phyloP scores from a whole-genome alignment of 2,797 vertebrate species.

The Eptatretus atami region DNA sequence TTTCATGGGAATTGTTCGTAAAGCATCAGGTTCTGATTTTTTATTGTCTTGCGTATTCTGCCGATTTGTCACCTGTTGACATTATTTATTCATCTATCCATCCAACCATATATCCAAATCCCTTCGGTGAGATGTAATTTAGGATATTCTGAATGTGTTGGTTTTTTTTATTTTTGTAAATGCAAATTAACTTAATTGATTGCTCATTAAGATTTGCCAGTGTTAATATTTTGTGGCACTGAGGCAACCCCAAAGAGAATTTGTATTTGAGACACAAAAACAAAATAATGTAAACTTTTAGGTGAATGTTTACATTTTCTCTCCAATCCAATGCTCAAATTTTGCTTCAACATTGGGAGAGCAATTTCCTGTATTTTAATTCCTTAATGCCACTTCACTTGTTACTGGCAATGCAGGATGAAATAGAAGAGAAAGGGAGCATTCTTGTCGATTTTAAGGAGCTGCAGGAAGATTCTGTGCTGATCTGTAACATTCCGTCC shows the following conservation, averaged over 20 bases:
- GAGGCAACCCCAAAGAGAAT: not conserved
- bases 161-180: not conserved
- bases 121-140: too few relatives aligned
- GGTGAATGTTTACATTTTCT: too few relatives aligned
- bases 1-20: not conserved
- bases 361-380: not conserved
- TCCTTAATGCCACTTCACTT: too few relatives aligned
- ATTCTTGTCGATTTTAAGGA: slow-evolving; percentile 68
- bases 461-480: slow-evolving; percentile 19
- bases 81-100: too few relatives aligned
- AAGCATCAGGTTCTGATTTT: not conserved
- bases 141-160: not conserved
- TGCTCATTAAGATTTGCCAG: not conserved
- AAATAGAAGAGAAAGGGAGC: slow-evolving; percentile 84
- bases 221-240: not conserved
- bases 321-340: too few relatives aligned
- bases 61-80: not conserved
- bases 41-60: not conserved
- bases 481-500: slow-evolving; percentile 20
- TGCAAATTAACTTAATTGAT: not conserved
- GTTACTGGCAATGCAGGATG: slow-evolving; percentile 25
- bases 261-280: not conserved
- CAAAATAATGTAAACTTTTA: too few relatives aligned
- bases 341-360: not conserved
- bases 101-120: too few relatives aligned